Evolutionary conservation across 2,888 invertebrate genomes (phyloP).

Genomic region (Morpho helenor): DNA sequence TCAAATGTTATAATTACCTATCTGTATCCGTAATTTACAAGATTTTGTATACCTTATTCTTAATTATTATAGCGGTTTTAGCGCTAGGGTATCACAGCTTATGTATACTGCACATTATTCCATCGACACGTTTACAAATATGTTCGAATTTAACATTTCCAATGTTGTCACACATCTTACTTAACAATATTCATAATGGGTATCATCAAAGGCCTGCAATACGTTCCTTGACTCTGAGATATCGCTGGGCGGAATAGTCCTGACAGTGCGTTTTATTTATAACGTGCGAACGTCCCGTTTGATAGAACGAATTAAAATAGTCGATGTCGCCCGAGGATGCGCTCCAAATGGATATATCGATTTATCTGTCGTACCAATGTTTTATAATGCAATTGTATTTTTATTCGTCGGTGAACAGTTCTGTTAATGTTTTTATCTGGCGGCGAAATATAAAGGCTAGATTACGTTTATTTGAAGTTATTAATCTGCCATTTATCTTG

Average conservation of each 20-base stretch:
- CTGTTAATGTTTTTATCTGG: slow-evolving; percentile 9
- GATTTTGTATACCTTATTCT: too few relatives aligned
- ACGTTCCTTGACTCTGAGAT: slow-evolving; percentile 65
- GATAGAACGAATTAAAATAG: slow-evolving; percentile 55
- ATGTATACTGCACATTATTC: too few relatives aligned
- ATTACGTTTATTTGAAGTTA: slow-evolving; percentile 6
- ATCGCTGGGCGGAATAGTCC: slow-evolving; percentile 64
- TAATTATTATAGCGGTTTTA: too few relatives aligned
- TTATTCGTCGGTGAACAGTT: slow-evolving; percentile 4
- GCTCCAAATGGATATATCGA: slow-evolving; percentile 50
- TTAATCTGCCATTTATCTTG: slow-evolving; percentile 11
- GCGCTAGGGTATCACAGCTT: too few relatives aligned
- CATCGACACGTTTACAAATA: slow-evolving; percentile 2
- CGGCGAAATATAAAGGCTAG: slow-evolving; percentile 13
- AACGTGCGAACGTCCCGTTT: slow-evolving; percentile 58
- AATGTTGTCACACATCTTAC: slow-evolving; percentile 23
- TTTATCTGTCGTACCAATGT: slow-evolving; percentile 38
- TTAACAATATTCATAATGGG: slow-evolving; percentile 63
- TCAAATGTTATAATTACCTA: too few relatives aligned
- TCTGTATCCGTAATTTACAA: too few relatives aligned
- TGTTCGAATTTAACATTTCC: slow-evolving; percentile 16
- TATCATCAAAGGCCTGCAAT: slow-evolving; percentile 64
- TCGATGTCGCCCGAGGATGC: slow-evolving; percentile 34
- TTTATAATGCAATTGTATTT: slow-evolving; percentile 28
- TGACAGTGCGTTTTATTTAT: slow-evolving; percentile 73